Evolutionary conservation across 2,888 invertebrate genomes (phyloP).

Genomic region (Tenthredo scrophulariae): DNA sequence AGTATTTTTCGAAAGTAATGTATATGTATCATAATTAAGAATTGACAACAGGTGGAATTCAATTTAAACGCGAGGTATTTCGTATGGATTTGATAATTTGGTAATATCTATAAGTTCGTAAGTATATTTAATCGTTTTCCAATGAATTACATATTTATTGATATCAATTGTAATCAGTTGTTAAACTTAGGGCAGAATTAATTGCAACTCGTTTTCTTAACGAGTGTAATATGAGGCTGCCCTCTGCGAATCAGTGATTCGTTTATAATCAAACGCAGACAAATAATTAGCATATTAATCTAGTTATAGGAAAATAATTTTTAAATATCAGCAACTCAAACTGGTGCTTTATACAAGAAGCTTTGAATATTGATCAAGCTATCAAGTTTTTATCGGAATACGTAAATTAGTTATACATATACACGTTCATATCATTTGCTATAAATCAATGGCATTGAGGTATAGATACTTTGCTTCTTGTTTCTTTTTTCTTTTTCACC

Average conservation of each 20-base stretch:
- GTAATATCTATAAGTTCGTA: conserved; percentile 47
- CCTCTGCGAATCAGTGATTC: conserved; percentile 60
- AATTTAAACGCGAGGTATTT: not conserved
- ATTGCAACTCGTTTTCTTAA: not conserved
- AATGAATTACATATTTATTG: conserved; percentile 51
- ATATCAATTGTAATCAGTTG: conserved; percentile 18
- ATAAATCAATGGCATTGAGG: conserved; percentile 18
- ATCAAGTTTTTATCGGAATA: conserved; percentile 22
- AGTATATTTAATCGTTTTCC: conserved; percentile 59
- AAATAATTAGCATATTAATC: conserved; percentile 76
- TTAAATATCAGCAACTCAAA: conserved; percentile 20
- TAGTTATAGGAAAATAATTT: conserved; percentile 61
- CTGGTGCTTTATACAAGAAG: conserved; percentile 50
- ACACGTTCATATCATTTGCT: conserved; percentile 20
- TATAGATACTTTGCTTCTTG: conserved; percentile 26
- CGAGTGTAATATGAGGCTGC: conserved; percentile 19
- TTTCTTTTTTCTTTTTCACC: not conserved
- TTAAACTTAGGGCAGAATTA: conserved; percentile 47
- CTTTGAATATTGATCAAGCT: conserved; percentile 41
- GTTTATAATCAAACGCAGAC: conserved; percentile 74
- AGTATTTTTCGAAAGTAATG: conserved; percentile 33
- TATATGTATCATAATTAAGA: conserved; percentile 17
- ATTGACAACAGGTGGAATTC: not conserved
- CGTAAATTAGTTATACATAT: conserved; percentile 25
- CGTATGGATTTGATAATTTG: not conserved